These are phyloP conservation scores for Pimpla rufipes DNA, from an alignment of 2,888 invertebrate genomes.

Conservation along the genomic window DNA sequence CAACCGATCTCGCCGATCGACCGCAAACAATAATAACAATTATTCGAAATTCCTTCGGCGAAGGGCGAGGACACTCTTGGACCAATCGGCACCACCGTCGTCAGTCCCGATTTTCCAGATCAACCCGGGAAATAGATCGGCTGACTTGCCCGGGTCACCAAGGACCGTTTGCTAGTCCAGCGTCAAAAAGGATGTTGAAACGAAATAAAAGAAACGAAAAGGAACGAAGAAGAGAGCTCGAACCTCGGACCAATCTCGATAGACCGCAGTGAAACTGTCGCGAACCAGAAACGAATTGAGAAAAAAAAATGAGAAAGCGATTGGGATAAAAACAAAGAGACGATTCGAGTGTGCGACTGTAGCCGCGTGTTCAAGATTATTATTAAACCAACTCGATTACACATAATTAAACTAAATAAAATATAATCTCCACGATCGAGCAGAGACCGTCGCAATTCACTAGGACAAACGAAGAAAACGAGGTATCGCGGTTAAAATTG, in stretches of 20 bases:
- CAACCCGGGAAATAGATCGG: constrained; percentile 9
- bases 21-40: constrained; percentile 18
- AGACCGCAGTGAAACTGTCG: constrained; percentile 52
- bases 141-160: constrained; percentile 1
- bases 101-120: constrained; percentile 17
- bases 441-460: constrained; percentile 46
- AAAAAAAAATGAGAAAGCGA: constrained; percentile 29
- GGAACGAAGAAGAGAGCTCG: constrained; percentile 39
- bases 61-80: constrained; percentile 23
- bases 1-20: constrained; percentile 44
- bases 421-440: constrained; percentile 60
- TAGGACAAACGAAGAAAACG: constrained; percentile 9
- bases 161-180: constrained; percentile 10
- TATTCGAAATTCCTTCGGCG: constrained; percentile 36
- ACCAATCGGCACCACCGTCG: constrained; percentile 45
- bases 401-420: constrained; percentile 61
- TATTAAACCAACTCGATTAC: constrained; percentile 64
- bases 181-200: constrained; percentile 18
- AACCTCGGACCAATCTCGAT: constrained; percentile 62
- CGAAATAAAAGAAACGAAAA: constrained; percentile 4
- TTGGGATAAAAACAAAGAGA: constrained; percentile 47
- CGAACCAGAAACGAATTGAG: constrained; percentile 33
- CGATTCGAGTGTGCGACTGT: constrained; percentile 78
- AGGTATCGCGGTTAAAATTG: constrained; percentile 49
- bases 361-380: constrained; percentile 82